phyloP scores from a whole-genome alignment of 2,113 vertebrate genomes.

The Garra rufa region DNA sequence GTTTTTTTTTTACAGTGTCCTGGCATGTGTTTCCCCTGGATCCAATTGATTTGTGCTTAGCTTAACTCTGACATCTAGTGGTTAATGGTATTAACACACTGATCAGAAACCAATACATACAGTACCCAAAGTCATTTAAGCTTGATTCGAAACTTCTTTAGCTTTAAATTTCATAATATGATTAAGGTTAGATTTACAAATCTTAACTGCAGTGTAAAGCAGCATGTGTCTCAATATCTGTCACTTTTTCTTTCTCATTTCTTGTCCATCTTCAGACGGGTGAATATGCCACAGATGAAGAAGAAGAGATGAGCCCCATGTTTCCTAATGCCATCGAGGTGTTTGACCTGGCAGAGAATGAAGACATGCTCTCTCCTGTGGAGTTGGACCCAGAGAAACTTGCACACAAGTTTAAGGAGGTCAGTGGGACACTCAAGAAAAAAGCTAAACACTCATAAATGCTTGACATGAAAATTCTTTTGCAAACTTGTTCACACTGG shows the following conservation, averaged over 20 bases:
- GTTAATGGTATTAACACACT: background rate
- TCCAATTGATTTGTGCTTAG: background rate
- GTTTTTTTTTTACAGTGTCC: constrained; percentile 24
- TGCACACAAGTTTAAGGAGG: constrained; percentile 97
- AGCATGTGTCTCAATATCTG: background rate
- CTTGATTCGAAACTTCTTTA: background rate
- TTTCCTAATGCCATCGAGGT: constrained; percentile 95
- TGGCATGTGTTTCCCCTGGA: constrained; percentile 2
- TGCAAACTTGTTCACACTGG: background rate
- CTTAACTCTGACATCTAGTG: constrained; percentile 53
- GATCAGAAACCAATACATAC: background rate
- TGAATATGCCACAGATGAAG: constrained; percentile 91
- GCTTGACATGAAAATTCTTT: background rate
- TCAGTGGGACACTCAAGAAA: constrained; percentile 55
- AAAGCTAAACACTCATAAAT: background rate
- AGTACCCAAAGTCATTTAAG: background rate
- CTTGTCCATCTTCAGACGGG: constrained; percentile 81
- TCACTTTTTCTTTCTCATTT: background rate
- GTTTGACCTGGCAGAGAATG: constrained; percentile 92
- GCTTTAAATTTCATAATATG: background rate
- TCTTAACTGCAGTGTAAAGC: background rate
- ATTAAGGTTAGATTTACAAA: background rate
- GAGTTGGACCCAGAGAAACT: constrained; percentile 96
- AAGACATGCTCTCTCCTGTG: constrained; percentile 88
- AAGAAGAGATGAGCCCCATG: constrained; percentile 95